Percentiles rank a stretch among this genome's conserved stretches.
These are phyloP conservation scores for Chouioia cunea DNA, from an alignment of 2,888 invertebrate genomes.

Conservation along the genomic window DNA sequence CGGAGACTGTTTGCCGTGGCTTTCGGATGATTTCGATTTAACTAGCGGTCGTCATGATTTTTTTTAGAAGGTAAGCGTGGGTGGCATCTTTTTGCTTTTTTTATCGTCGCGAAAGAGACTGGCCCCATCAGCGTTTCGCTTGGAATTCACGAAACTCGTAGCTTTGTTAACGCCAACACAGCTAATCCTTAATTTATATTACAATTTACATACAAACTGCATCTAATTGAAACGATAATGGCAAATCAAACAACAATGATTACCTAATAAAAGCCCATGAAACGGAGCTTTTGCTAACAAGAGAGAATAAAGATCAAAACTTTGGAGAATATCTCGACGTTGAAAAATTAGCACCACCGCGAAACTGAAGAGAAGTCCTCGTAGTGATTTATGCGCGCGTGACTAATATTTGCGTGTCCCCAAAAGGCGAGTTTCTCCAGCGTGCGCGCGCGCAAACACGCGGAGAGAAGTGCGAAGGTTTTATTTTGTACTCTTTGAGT, in stretches of 20 bases:
- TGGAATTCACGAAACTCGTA: too few relatives aligned
- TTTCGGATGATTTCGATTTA: neutral
- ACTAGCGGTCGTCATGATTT: neutral
- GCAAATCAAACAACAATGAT: neutral
- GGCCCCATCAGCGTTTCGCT: too few relatives aligned
- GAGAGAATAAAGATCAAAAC: conserved; percentile 10
- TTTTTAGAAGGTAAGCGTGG: neutral
- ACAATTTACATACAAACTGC: too few relatives aligned
- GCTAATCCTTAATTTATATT: too few relatives aligned
- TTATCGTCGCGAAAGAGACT: too few relatives aligned
- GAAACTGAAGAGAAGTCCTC: neutral
- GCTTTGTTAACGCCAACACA: too few relatives aligned
- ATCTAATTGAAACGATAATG: neutral
- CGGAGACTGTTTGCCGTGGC: neutral
- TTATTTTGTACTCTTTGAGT: conserved; percentile 6
- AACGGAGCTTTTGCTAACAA: neutral
- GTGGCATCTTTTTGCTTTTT: neutral
- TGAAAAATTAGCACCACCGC: conserved; percentile 21
- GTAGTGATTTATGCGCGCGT: conserved; percentile 38
- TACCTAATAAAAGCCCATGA: conserved; percentile 18
- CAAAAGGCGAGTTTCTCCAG: neutral
- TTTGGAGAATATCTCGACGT: neutral
- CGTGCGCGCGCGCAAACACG: neutral
- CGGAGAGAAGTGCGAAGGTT: too few relatives aligned
- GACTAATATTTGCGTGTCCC: conserved; percentile 39